Evolutionary conservation across 2,797 vertebrate species (phyloP).

Genomic region (Coreius guichenoti): DNA sequence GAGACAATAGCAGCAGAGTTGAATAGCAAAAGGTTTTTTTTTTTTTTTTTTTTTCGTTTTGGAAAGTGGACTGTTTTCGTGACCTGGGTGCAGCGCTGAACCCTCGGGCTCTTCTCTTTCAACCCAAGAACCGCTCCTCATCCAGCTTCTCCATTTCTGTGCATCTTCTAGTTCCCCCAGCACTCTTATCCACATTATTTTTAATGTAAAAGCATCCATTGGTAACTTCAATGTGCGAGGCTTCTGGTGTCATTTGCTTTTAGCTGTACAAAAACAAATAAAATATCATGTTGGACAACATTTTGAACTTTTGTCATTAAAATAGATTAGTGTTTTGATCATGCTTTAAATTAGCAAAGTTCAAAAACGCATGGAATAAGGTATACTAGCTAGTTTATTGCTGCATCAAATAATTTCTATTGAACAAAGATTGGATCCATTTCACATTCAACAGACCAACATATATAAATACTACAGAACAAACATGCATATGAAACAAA

Average conservation of each 20-base stretch:
- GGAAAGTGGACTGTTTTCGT: neutral
- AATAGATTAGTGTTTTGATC: too few species aligned
- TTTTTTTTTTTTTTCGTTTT: neutral
- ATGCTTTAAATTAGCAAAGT: too few species aligned
- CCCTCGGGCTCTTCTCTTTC: neutral
- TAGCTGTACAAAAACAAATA: neutral
- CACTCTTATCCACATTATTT: neutral
- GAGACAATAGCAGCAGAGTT: constrained; percentile 11
- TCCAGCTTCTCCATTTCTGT: neutral
- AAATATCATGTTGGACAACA: too few species aligned
- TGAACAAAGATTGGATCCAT: too few species aligned
- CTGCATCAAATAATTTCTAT: too few species aligned
- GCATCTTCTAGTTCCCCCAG: neutral
- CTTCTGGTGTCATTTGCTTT: neutral
- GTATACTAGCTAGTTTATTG: too few species aligned
- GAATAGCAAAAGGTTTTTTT: neutral
- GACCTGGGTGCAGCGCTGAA: neutral
- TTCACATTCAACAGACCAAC: too few species aligned
- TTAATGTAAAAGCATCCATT: neutral
- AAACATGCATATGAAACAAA: too few species aligned
- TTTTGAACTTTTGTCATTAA: too few species aligned
- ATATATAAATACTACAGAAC: too few species aligned
- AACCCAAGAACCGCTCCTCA: constrained; percentile 3
- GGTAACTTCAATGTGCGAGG: neutral
- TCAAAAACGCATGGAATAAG: too few species aligned